Percentiles rank a stretch among this genome's conserved stretches.
These are phyloP conservation scores for Metallyticus violacea DNA, from an alignment of 2,888 invertebrate genomes.

Conservation along the genomic window DNA sequence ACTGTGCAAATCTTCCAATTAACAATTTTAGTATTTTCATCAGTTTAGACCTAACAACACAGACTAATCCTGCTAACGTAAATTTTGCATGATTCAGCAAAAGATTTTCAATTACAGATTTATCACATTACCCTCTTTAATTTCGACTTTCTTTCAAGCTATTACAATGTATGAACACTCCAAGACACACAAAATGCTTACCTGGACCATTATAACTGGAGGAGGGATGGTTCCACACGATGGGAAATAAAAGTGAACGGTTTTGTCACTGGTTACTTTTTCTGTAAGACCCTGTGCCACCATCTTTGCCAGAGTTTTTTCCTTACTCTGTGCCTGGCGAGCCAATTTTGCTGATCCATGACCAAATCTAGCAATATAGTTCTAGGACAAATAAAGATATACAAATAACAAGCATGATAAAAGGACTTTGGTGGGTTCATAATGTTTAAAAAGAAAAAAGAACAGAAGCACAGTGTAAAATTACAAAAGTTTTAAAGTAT, in stretches of 20 bases:
- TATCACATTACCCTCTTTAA: too few relatives aligned
- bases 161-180: too few relatives aligned
- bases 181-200: slow-evolving; percentile 43
- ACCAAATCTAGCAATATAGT: slow-evolving; percentile 98
- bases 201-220: slow-evolving; percentile 98
- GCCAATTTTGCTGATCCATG: slow-evolving; percentile 99
- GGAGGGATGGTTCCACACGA: slow-evolving; percentile 95
- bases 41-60: too few relatives aligned
- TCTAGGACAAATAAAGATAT: slow-evolving; percentile 51
- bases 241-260: slow-evolving; percentile 92
- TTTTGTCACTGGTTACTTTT: slow-evolving; percentile 88
- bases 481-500: neutral
- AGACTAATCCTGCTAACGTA: too few relatives aligned
- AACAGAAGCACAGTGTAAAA: too few relatives aligned
- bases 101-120: too few relatives aligned
- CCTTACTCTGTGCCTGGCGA: slow-evolving; percentile 98
- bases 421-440: neutral
- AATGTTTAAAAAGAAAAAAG: neutral
- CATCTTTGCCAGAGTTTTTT: slow-evolving; percentile 99
- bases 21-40: too few relatives aligned
- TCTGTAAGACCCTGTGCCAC: slow-evolving; percentile 96
- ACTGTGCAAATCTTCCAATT: too few relatives aligned
- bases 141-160: too few relatives aligned
- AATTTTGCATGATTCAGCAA: too few relatives aligned
- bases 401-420: neutral